phyloP scores from a whole-genome alignment of 2,797 vertebrate genomes.

The Mus caroli region DNA sequence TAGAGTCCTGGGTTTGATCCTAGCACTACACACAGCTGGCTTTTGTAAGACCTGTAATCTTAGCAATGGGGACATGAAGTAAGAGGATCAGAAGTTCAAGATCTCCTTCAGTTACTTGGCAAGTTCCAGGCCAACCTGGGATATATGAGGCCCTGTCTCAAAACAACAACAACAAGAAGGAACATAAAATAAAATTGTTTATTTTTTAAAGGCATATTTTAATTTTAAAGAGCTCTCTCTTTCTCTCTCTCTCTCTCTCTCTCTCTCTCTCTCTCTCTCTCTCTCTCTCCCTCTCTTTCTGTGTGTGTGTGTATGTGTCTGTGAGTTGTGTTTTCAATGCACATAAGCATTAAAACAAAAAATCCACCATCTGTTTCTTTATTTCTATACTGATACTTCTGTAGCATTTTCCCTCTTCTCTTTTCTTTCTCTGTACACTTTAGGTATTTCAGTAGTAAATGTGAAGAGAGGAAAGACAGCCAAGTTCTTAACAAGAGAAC shows the following conservation, averaged over 20 bases:
- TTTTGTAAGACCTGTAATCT: neutral
- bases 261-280: neutral
- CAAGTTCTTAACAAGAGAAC: constrained; percentile 1
- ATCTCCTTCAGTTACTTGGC: neutral
- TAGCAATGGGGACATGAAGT: neutral
- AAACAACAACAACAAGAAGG: neutral
- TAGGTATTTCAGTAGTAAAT: neutral
- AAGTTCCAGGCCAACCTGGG: neutral
- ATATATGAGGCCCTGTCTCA: neutral
- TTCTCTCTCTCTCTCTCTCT: neutral
- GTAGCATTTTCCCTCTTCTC: neutral
- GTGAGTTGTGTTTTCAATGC: constrained; percentile 14
- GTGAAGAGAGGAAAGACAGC: neutral
- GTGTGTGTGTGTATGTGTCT: neutral
- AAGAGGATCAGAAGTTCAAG: neutral
- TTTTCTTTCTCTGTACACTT: neutral
- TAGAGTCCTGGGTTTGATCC: neutral
- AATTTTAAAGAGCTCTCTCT: neutral
- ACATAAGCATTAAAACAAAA: neutral
- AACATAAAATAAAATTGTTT: neutral
- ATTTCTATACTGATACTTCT: neutral
- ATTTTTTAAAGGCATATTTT: neutral
- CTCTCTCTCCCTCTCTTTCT: neutral
- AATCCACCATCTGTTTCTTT: neutral
- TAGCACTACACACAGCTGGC: neutral